These are phyloP conservation scores for Harpegnathos saltator DNA, from an alignment of 1,140 invertebrate genomes.

Conservation along the genomic window DNA sequence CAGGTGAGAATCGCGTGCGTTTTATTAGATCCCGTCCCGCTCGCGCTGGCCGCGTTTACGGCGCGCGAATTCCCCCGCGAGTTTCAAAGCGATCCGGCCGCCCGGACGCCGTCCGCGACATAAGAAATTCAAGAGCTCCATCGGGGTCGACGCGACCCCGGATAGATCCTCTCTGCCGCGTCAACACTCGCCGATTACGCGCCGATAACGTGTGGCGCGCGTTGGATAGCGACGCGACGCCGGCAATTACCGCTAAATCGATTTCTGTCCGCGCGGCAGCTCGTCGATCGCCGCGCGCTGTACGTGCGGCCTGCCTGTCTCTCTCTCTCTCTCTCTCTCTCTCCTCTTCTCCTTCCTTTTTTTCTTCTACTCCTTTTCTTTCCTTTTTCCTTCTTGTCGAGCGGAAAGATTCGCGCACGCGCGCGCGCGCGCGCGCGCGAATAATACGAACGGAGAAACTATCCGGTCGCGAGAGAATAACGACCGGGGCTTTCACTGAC, in stretches of 20 bases:
- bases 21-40: neutral
- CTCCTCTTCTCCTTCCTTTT: too few relatives aligned
- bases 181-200: constrained; percentile 47
- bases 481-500: constrained; percentile 42
- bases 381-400: too few relatives aligned
- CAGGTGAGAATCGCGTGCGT: neutral
- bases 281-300: constrained; percentile 44
- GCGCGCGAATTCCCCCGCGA: neutral
- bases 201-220: constrained; percentile 37
- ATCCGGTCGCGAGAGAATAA: constrained; percentile 56
- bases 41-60: neutral
- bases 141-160: neutral
- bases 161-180: constrained; percentile 33
- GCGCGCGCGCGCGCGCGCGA: too few relatives aligned
- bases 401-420: too few relatives aligned
- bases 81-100: neutral
- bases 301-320: neutral
- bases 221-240: constrained; percentile 32
- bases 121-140: constrained; percentile 45
- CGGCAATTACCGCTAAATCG: constrained; percentile 58
- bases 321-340: too few relatives aligned
- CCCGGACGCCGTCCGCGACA: neutral
- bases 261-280: constrained; percentile 23
- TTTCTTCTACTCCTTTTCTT: too few relatives aligned
- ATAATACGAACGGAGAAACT: constrained; percentile 54